phyloP scores from a whole-genome alignment of 2,888 invertebrate species.

The Opisthograptis luteolata region DNA sequence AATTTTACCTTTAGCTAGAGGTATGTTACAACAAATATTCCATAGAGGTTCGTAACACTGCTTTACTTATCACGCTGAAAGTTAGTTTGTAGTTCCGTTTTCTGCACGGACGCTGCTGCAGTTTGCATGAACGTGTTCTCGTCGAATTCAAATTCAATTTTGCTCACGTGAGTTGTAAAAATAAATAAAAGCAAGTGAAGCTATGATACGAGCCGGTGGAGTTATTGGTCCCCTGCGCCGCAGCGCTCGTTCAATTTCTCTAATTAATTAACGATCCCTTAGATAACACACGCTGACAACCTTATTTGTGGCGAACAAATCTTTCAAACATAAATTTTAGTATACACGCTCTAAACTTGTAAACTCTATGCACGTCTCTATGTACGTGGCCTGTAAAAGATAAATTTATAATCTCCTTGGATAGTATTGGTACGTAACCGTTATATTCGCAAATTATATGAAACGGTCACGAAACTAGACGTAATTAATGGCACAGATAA shows the following conservation, averaged over 20 bases:
- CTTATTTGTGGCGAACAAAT: conserved; percentile 84
- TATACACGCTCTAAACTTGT: conserved; percentile 81
- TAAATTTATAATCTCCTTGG: conserved; percentile 61
- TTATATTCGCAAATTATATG: conserved; percentile 54
- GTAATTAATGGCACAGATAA: conserved; percentile 38
- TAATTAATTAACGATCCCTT: conserved; percentile 84
- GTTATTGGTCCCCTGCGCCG: conserved; percentile 81
- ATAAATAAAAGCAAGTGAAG: conserved; percentile 79
- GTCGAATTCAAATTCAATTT: conserved; percentile 77
- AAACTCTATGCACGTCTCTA: conserved; percentile 74
- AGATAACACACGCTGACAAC: conserved; percentile 83
- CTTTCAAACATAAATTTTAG: conserved; percentile 82
- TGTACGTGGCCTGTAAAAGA: conserved; percentile 62
- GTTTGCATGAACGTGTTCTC: conserved; percentile 57
- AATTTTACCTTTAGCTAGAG: too few relatives aligned
- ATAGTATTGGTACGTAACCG: conserved; percentile 43
- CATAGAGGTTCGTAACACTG: neutral
- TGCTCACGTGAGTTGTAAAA: conserved; percentile 81
- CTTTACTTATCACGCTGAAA: neutral
- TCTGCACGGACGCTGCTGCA: conserved; percentile 27
- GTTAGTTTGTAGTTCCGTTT: neutral
- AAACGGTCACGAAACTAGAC: conserved; percentile 44
- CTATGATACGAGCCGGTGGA: conserved; percentile 83
- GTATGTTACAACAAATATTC: neutral
- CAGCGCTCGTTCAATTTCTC: conserved; percentile 82